These are phyloP conservation scores for Tupiocoris notatus DNA, from an alignment of 2,888 invertebrate species.

Conservation along the genomic window DNA sequence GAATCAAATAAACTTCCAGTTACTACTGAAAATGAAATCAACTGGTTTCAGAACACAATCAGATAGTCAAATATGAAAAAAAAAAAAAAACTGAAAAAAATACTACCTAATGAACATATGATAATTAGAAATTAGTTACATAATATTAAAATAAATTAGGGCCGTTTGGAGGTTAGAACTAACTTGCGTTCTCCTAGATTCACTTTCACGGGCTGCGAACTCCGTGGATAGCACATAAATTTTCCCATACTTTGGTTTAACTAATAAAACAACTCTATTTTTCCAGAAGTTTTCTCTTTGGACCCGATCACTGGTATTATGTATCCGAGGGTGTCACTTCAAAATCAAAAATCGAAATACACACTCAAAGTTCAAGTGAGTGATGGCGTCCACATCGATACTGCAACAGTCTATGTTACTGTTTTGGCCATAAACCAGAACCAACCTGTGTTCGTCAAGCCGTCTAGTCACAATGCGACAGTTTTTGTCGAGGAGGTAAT, in stretches of 20 bases:
- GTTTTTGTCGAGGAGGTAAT: conserved; percentile 81
- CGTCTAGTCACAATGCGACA: conserved; percentile 70
- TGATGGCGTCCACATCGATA: conserved; percentile 70
- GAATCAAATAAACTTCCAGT: too few species aligned
- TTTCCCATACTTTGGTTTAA: conserved; percentile 31
- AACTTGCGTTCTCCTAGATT: too few species aligned
- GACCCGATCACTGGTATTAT: conserved; percentile 77
- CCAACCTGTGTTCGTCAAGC: conserved; percentile 76
- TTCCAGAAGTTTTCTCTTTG: conserved; percentile 69
- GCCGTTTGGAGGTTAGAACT: too few species aligned
- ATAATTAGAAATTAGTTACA: conserved; percentile 56
- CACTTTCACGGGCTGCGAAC: too few species aligned
- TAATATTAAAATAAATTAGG: too few species aligned
- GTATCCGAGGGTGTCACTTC: conserved; percentile 71
- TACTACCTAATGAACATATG: too few species aligned
- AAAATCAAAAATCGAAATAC: conserved; percentile 62
- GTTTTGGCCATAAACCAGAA: conserved; percentile 79
- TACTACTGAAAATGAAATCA: too few species aligned
- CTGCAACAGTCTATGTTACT: conserved; percentile 70
- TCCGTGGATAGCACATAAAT: too few species aligned
- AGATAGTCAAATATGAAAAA: too few species aligned
- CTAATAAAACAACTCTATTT: too few species aligned
- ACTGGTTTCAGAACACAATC: too few species aligned
- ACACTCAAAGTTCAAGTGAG: conserved; percentile 67
- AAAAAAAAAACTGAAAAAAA: too few species aligned